Conservation (phyloP, 2,113 vertebrate genomes). For the Serinus canaria region DNA sequence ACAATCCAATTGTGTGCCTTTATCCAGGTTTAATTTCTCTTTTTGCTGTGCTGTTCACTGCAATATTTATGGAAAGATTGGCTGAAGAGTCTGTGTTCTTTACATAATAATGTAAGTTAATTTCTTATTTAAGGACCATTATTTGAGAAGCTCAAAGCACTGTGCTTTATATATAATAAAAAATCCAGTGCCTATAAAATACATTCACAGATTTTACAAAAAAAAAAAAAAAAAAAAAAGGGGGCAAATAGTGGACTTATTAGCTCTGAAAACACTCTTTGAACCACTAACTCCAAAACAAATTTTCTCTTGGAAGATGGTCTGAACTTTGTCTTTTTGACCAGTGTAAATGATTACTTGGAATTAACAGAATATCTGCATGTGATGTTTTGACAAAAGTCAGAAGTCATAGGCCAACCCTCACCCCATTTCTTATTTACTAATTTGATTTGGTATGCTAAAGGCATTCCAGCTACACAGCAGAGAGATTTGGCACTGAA, state of each 20-base stretch:
- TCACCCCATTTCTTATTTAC: background rate
- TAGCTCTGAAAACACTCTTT: background rate
- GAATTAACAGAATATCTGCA: background rate
- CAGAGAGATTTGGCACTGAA: background rate
- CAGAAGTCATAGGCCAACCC: background rate
- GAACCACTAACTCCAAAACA: conserved; percentile 5
- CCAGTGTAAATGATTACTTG: background rate
- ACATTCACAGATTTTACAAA: background rate
- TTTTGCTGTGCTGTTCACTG: background rate
- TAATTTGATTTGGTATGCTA: background rate
- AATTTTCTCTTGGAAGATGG: background rate
- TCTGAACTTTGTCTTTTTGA: conserved; percentile 39
- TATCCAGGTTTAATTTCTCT: background rate
- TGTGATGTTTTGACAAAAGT: conserved; percentile 7
- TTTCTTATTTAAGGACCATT: background rate
- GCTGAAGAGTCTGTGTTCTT: background rate
- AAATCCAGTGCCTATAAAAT: background rate
- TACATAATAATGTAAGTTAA: background rate
- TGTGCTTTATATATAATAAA: background rate
- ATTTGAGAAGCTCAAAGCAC: background rate
- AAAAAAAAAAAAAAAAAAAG: background rate
- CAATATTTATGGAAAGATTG: background rate
- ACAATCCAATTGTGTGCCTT: background rate
- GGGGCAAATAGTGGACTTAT: background rate
- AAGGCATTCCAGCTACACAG: background rate